Conservation (phyloP, 1,140 invertebrate species). For the Nilaparvata lugens region DNA sequence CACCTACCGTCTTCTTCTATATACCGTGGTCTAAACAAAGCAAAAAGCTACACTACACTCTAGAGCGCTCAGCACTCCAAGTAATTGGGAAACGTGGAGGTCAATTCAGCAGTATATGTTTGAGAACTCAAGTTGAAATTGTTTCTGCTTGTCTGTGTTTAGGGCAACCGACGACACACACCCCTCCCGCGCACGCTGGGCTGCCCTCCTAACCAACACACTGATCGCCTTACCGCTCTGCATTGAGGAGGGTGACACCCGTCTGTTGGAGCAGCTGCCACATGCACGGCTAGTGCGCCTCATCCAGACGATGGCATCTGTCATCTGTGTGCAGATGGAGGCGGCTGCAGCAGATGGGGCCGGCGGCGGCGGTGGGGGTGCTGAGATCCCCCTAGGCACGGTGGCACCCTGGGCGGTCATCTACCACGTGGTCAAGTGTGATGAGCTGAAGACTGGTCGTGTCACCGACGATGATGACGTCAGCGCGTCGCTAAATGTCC, state of each 20-base stretch:
- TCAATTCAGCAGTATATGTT: too few relatives aligned
- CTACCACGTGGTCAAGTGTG: constrained; percentile 59
- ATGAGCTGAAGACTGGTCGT: background rate
- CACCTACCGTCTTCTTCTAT: too few relatives aligned
- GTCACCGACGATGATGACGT: constrained; percentile 31
- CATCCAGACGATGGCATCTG: constrained; percentile 63
- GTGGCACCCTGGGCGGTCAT: constrained; percentile 75
- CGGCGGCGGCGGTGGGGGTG: too few relatives aligned
- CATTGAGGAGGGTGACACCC: background rate
- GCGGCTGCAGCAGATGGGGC: constrained; percentile 44
- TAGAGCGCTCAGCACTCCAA: too few relatives aligned
- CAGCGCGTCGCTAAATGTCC: constrained; percentile 63
- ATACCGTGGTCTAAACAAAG: too few relatives aligned
- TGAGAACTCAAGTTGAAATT: too few relatives aligned
- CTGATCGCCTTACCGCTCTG: background rate
- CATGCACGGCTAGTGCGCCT: constrained; percentile 48
- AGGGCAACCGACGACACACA: too few relatives aligned
- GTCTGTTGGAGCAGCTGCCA: constrained; percentile 34
- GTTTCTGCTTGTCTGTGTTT: too few relatives aligned
- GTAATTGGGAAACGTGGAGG: too few relatives aligned
- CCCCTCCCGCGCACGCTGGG: background rate
- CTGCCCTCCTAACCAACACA: background rate
- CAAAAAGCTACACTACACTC: too few relatives aligned
- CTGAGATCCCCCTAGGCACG: constrained; percentile 57
- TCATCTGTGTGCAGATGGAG: constrained; percentile 64